Evolutionary conservation across 2,113 vertebrate species (phyloP).

Genomic region (Columbina picui): DNA sequence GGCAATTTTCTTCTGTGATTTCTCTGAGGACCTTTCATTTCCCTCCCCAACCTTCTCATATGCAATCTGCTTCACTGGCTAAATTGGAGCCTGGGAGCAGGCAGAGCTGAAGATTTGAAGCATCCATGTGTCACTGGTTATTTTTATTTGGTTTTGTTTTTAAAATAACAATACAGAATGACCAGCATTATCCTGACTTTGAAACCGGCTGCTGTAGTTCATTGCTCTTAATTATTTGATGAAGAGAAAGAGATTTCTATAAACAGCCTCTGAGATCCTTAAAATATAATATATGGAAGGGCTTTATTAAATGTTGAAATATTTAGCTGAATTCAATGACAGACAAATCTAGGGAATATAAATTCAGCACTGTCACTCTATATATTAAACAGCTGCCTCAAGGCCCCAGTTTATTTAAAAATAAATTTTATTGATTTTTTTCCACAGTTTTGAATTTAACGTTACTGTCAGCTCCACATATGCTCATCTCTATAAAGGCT

Average conservation of each 20-base stretch:
- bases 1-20: not conserved
- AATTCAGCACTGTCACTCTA: slow-evolving; percentile 18
- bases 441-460: slow-evolving; percentile 18
- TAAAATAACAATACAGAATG: not conserved
- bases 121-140: not conserved
- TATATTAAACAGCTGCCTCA: slow-evolving; percentile 48
- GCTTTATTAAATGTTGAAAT: slow-evolving; percentile 54
- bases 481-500: not conserved
- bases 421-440: slow-evolving; percentile 11
- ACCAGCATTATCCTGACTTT: not conserved
- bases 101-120: not conserved
- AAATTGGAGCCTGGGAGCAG: not conserved
- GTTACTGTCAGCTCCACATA: not conserved
- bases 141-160: not conserved
- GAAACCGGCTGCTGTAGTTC: not conserved
- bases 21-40: not conserved
- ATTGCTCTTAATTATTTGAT: slow-evolving; percentile 14
- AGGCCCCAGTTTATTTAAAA: slow-evolving; percentile 38
- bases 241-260: not conserved
- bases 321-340: slow-evolving; percentile 44
- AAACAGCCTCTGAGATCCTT: not conserved
- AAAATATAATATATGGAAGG: not conserved
- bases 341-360: slow-evolving; percentile 15
- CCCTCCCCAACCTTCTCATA: not conserved
- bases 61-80: not conserved